Evolutionary conservation across 2,113 vertebrate species (phyloP).

Genomic region (Oryzias celebensis): DNA sequence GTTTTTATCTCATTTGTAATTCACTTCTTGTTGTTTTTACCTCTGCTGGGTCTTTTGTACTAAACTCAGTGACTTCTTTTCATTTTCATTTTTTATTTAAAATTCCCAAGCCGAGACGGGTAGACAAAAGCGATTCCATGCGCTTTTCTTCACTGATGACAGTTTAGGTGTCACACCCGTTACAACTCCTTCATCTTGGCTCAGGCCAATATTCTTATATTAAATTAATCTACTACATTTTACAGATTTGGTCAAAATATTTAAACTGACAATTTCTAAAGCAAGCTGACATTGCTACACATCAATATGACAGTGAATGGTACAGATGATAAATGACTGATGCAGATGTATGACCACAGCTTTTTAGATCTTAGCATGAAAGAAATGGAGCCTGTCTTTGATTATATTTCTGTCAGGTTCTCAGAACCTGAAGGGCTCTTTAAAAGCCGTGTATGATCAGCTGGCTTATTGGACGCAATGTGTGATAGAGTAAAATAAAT

Average conservation of each 20-base stretch:
- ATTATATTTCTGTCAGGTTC: slow-evolving; percentile 19
- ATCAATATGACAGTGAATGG: not conserved
- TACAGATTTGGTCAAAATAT: not conserved
- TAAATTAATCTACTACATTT: not conserved
- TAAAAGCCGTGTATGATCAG: slow-evolving; percentile 26
- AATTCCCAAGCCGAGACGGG: not conserved
- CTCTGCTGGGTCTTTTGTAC: not conserved
- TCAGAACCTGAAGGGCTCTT: slow-evolving; percentile 26
- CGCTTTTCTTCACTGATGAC: not conserved
- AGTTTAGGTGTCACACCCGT: not conserved
- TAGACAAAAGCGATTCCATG: not conserved
- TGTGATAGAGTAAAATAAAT: slow-evolving; percentile 31
- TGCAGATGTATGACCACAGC: slow-evolving; percentile 15
- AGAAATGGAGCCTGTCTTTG: slow-evolving; percentile 21
- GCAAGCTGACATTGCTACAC: slow-evolving; percentile 1
- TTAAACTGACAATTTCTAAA: no score
- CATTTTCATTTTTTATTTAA: not conserved
- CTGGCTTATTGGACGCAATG: slow-evolving; percentile 23
- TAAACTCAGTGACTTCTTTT: not conserved
- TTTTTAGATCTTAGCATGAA: slow-evolving; percentile 33
- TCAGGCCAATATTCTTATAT: not conserved
- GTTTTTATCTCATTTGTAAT: no score
- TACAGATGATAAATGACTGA: slow-evolving; percentile 13
- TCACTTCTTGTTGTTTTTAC: not conserved
- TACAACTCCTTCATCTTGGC: not conserved